phyloP scores from a whole-genome alignment of 2,888 invertebrate species.

The Tipula lateralis region DNA sequence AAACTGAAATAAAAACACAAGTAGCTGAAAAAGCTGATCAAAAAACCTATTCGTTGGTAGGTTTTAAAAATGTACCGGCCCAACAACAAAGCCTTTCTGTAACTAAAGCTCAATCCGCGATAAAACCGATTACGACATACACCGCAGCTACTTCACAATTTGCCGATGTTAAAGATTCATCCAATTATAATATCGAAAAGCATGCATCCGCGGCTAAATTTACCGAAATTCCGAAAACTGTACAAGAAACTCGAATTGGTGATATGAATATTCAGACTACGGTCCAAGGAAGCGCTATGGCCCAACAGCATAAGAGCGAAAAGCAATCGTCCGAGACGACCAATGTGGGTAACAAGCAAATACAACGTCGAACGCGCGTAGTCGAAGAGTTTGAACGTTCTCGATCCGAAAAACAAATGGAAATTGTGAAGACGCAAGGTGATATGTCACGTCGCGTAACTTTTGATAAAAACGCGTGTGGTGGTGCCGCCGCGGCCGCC shows the following conservation, averaged over 20 bases:
- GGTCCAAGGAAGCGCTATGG: background rate
- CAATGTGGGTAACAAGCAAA: slow-evolving; percentile 55
- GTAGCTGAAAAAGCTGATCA: background rate
- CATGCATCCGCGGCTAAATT: slow-evolving; percentile 49
- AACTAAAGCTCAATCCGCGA: background rate
- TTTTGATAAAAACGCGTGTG: slow-evolving; percentile 43
- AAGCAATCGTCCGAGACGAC: slow-evolving; percentile 49
- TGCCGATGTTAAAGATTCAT: background rate
- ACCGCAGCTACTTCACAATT: background rate
- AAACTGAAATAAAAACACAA: background rate
- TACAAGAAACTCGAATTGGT: slow-evolving; percentile 52
- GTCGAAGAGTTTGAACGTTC: slow-evolving; percentile 64
- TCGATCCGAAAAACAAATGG: slow-evolving; percentile 60
- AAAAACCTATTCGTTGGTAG: background rate
- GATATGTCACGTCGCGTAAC: slow-evolving; percentile 33
- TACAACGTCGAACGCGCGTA: slow-evolving; percentile 59
- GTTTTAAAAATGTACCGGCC: background rate
- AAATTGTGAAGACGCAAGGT: slow-evolving; percentile 55
- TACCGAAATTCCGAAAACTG: slow-evolving; percentile 50
- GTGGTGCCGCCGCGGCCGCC: slow-evolving; percentile 43
- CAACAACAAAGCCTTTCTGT: background rate
- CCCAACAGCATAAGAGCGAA: slow-evolving; percentile 39
- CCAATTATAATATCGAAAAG: slow-evolving; percentile 49
- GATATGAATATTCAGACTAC: slow-evolving; percentile 48
- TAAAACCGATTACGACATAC: background rate